Evolutionary conservation across 1,140 invertebrate genomes (phyloP).

Genomic region (Amyelois transitella): DNA sequence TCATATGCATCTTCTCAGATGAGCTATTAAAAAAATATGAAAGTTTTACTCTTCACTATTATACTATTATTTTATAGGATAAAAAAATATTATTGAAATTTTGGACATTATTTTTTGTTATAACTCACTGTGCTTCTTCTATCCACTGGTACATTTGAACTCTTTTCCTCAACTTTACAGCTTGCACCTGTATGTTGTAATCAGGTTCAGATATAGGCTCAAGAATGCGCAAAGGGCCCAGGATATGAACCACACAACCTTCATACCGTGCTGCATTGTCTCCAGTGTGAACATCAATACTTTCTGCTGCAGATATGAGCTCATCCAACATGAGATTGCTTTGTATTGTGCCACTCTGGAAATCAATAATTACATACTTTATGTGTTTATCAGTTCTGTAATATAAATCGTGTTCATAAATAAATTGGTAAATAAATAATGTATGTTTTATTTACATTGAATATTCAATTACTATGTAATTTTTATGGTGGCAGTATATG

Average conservation of each 20-base stretch:
- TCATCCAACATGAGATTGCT: slow-evolving; percentile 64
- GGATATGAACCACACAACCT: slow-evolving; percentile 84
- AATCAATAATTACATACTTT: too few species aligned
- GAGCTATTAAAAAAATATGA: too few species aligned
- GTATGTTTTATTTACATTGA: too few species aligned
- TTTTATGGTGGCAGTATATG: too few species aligned
- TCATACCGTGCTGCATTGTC: slow-evolving; percentile 74
- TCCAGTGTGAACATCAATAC: slow-evolving; percentile 50
- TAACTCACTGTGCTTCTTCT: slow-evolving; percentile 78
- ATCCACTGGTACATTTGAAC: slow-evolving; percentile 96
- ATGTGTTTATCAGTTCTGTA: too few species aligned
- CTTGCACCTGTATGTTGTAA: slow-evolving; percentile 84
- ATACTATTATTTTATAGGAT: too few species aligned
- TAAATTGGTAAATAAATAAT: too few species aligned
- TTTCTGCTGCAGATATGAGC: slow-evolving; percentile 46
- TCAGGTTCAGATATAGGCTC: slow-evolving; percentile 87
- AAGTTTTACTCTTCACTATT: too few species aligned
- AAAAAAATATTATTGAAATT: neutral
- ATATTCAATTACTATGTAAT: too few species aligned
- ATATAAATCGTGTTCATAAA: too few species aligned
- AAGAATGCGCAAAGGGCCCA: slow-evolving; percentile 81
- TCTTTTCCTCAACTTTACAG: slow-evolving; percentile 82
- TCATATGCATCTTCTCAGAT: too few species aligned
- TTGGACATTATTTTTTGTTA: neutral
- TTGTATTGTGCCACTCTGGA: slow-evolving; percentile 59